Conservation (phyloP, 2,797 vertebrate species). For the Alca torda region DNA sequence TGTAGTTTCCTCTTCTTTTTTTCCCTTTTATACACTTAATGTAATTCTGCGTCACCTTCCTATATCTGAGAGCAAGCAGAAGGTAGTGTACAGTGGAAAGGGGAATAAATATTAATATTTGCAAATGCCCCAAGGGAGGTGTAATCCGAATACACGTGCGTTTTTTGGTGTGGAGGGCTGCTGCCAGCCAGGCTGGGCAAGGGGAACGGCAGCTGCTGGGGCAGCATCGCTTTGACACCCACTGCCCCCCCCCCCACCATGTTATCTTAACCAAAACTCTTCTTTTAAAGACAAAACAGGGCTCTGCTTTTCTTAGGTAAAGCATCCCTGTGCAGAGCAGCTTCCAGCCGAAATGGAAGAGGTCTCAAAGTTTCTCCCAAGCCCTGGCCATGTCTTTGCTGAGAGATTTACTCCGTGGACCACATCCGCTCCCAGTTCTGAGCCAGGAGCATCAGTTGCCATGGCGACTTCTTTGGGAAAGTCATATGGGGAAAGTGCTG, state of each 20-base stretch:
- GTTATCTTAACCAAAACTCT: neutral
- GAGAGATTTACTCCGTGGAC: neutral
- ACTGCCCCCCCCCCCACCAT: rapidly evolving
- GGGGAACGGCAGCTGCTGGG: neutral
- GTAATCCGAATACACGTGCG: rapidly evolving
- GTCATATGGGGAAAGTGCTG: slow-evolving; percentile 34
- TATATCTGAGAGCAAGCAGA: neutral
- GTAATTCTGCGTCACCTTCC: neutral
- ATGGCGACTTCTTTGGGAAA: slow-evolving; percentile 33
- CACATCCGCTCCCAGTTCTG: neutral
- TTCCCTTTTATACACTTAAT: neutral
- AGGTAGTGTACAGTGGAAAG: neutral
- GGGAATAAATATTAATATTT: neutral
- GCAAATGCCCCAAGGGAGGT: neutral
- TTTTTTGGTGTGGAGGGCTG: neutral
- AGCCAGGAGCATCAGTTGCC: slow-evolving; percentile 51
- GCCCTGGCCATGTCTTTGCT: neutral
- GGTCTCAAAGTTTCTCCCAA: neutral
- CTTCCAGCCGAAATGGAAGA: neutral
- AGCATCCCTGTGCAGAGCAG: neutral
- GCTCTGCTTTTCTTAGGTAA: neutral
- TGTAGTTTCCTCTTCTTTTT: neutral
- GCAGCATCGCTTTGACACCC: neutral
- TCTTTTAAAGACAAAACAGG: neutral
- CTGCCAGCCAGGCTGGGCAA: neutral